Evolutionary conservation across 2,113 vertebrate genomes (phyloP), one percentile per base, ranked within the genome.

Genomic region (Neogobius melanostomus): DNA sequence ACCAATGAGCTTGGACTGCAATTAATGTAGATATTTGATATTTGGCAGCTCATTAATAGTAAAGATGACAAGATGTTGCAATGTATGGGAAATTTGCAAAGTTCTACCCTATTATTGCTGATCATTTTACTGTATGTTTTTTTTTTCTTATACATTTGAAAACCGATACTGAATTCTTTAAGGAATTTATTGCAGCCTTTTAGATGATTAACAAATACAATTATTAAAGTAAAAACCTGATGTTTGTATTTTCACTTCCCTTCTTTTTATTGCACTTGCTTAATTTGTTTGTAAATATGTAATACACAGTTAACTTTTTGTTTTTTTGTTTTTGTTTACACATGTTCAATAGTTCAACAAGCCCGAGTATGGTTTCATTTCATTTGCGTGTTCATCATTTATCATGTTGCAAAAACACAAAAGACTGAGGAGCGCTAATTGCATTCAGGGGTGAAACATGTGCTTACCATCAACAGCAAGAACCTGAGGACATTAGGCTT

Each of bases 391-490:
- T 61, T 60, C 14, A 14, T 71, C 48, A 69, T 70, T 72, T 59
- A 73, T 68, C 36, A 57, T 52, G 12, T 48, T 28, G 12, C 56
- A 48, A 56, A 75, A 74, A 69, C 10, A 50, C 46, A 44, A 67
- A 69, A 76, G 59, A 69, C 62, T 78, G 66, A 60, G 12, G 54
- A 21, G 43, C 21, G 64, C 15, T 66, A 67, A 65, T 17, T 16
- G 59, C 48, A 42, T 21, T n/a, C 10, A 21, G 12, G 56, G 60
- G 16, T 64, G 44, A 66, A 68, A 72, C 68, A 65, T 75, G 51
- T 53, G 47, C 59, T 77, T 69, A 71, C 65, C 57, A 61, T 64
- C 15, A 63, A 65, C 51, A 65, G 50, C 69, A 64, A 75, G 49
- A 21, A 42, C 69, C 63, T 14, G 28, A 65, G 46, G 63, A 62